A percentile compares a stretch with the other conserved stretches of the same genome.
These are phyloP conservation scores for Ciona savignyi DNA, from an alignment of 23 tunicate genomes.

Conservation along the genomic window DNA sequence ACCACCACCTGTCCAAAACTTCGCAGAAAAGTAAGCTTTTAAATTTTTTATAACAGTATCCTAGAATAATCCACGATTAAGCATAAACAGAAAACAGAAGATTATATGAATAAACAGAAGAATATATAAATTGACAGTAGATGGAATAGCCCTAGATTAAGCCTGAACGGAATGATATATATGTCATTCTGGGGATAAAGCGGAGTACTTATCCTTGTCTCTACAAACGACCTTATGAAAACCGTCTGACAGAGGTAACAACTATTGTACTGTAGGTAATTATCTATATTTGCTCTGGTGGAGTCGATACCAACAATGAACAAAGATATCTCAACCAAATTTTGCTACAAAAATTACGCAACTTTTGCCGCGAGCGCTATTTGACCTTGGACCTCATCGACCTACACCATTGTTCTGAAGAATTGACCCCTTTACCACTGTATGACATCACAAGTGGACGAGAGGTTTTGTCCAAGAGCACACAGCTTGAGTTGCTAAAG, in stretches of 20 bases:
- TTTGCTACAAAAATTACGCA: conserved; percentile 9
- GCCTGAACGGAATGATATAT: too few relatives aligned
- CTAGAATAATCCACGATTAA: too few relatives aligned
- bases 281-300: conserved; percentile 35
- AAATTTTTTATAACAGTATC: too few relatives aligned
- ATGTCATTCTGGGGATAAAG: too few relatives aligned
- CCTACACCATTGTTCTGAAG: conserved; percentile 3
- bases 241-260: too few relatives aligned
- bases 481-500: conserved; percentile 6
- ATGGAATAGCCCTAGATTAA: too few relatives aligned
- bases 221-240: too few relatives aligned
- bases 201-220: too few relatives aligned
- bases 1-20: background rate
- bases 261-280: background rate
- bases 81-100: too few relatives aligned
- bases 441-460: background rate
- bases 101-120: too few relatives aligned
- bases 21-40: background rate
- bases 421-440: conserved; percentile 6
- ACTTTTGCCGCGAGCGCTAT: conserved; percentile 31
- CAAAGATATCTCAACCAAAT: conserved; percentile 2
- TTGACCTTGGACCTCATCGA: conserved; percentile 32
- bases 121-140: too few relatives aligned
- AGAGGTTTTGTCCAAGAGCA: background rate
- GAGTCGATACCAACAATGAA: conserved; percentile 24